phyloP scores from a whole-genome alignment of 2,888 invertebrate species.

The Deilephila elpenor region DNA sequence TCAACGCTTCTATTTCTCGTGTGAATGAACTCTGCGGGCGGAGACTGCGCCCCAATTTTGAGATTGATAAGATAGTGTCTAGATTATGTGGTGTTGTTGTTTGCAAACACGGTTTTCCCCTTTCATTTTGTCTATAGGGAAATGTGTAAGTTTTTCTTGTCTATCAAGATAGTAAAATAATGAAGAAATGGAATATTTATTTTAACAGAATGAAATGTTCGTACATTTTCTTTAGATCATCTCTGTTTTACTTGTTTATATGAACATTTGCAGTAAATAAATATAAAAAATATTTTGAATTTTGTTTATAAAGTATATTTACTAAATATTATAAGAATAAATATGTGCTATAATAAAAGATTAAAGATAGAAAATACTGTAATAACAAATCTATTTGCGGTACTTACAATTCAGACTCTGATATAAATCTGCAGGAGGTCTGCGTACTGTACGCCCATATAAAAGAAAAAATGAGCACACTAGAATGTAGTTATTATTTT shows the following conservation, averaged over 20 bases:
- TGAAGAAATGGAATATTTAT: not conserved
- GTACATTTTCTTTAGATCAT: too few relatives aligned
- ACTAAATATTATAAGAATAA: too few relatives aligned
- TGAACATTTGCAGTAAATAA: too few relatives aligned
- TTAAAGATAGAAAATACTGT: not conserved
- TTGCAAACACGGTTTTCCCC: constrained; percentile 21
- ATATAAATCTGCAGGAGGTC: not conserved
- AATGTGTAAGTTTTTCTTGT: not conserved
- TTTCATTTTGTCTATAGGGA: not conserved
- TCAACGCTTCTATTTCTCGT: constrained; percentile 4
- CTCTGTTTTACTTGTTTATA: too few relatives aligned
- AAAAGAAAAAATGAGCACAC: not conserved
- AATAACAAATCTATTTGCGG: not conserved
- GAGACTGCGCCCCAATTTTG: constrained; percentile 17
- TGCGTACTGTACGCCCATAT: not conserved
- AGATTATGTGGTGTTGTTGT: constrained; percentile 10
- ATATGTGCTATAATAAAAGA: not conserved
- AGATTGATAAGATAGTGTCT: constrained; percentile 23
- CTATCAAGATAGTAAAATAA: not conserved
- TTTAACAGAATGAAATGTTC: not conserved
- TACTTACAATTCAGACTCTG: not conserved
- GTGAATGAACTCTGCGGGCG: constrained; percentile 20
- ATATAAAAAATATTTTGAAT: too few relatives aligned
- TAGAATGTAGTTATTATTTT: constrained; percentile 1
- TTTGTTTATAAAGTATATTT: too few relatives aligned